phyloP scores from a whole-genome alignment of 1,140 invertebrate species.

The Scaptomyza hsui region DNA sequence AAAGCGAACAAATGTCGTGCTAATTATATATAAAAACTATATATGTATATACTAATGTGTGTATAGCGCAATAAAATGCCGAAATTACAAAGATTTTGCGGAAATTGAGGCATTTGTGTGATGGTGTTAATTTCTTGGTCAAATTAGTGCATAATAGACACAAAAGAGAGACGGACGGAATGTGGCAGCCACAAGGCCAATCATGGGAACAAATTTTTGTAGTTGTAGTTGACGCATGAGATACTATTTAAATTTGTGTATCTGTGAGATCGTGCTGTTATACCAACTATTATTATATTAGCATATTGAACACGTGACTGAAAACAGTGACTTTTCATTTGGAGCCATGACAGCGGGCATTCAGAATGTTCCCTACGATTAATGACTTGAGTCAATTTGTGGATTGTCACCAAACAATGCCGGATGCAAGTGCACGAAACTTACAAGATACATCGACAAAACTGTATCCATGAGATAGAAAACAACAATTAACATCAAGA shows the following conservation, averaged over 20 bases:
- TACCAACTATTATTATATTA: not conserved
- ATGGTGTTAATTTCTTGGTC: slow-evolving; percentile 58
- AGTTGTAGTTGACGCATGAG: not conserved
- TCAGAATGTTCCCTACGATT: slow-evolving; percentile 1
- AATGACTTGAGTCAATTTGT: slow-evolving; percentile 2
- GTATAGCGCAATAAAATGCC: slow-evolving; percentile 7
- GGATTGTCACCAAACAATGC: slow-evolving; percentile 16
- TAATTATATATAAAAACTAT: slow-evolving; percentile 62
- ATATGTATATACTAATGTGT: slow-evolving; percentile 9
- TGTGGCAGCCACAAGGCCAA: slow-evolving; percentile 15
- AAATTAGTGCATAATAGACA: slow-evolving; percentile 44
- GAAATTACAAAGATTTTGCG: slow-evolving; percentile 71
- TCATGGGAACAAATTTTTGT: slow-evolving; percentile 4
- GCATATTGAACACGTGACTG: slow-evolving; percentile 1
- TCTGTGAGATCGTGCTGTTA: not conserved
- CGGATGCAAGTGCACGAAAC: slow-evolving; percentile 1
- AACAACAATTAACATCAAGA: slow-evolving; percentile 7
- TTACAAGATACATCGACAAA: slow-evolving; percentile 1
- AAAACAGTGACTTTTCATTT: slow-evolving; percentile 1
- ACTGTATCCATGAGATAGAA: slow-evolving; percentile 13
- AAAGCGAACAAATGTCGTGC: slow-evolving; percentile 44
- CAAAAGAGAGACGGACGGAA: not conserved
- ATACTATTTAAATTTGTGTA: not conserved
- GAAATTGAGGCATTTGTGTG: slow-evolving; percentile 72
- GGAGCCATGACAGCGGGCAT: not conserved